Conservation (phyloP, 2,797 vertebrate species). For the Pantherophis vulpinus region DNA sequence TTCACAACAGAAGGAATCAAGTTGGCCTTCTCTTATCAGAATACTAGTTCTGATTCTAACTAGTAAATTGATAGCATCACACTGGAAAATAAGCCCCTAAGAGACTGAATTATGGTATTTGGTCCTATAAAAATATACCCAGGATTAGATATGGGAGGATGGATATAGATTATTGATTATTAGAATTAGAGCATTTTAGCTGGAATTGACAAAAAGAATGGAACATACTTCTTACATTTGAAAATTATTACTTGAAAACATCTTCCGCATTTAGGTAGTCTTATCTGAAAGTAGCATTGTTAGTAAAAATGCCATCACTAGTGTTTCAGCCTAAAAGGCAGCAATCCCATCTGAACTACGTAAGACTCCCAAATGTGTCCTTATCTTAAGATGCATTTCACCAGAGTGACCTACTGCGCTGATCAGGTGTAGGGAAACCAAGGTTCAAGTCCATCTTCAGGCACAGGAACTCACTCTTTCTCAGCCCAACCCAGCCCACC, state of each 20-base stretch:
- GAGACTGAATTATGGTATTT: not conserved
- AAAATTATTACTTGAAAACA: not conserved
- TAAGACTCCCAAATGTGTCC: not conserved
- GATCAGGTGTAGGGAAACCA: not conserved
- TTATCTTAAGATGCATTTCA: not conserved
- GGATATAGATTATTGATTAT: not conserved
- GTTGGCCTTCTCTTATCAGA: not conserved
- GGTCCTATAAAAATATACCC: not conserved
- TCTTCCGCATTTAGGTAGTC: not conserved
- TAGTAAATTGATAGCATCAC: not conserved
- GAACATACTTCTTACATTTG: not conserved
- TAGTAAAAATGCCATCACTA: not conserved
- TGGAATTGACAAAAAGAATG: not conserved
- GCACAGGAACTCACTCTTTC: not conserved
- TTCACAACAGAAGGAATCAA: not conserved
- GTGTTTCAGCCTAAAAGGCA: not conserved
- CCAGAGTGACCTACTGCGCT: not conserved
- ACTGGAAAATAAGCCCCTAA: not conserved
- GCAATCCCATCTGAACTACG: not conserved
- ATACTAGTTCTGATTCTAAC: not conserved
- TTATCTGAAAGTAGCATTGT: not conserved
- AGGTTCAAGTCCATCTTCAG: not conserved
- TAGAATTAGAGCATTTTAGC: not conserved
- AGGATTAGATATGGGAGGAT: not conserved
- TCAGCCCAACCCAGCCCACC: not conserved